These are phyloP conservation scores for Trachelus troglodyta DNA, from an alignment of 2,888 invertebrate species.

Conservation along the genomic window DNA sequence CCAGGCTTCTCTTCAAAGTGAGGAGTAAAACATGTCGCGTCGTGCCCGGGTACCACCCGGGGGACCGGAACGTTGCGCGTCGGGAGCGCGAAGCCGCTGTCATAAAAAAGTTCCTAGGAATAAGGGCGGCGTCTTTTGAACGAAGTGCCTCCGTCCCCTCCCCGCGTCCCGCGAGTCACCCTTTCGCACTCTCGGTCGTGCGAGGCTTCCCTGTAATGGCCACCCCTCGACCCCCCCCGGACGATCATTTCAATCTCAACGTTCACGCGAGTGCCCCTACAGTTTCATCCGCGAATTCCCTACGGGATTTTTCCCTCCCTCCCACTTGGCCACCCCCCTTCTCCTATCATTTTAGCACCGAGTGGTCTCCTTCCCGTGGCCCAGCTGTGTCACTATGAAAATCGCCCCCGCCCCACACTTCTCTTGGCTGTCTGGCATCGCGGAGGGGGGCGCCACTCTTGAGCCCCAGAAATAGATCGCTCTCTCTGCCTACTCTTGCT, in stretches of 20 bases:
- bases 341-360: background rate
- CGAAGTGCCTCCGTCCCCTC: background rate
- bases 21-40: conserved; percentile 4
- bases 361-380: background rate
- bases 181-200: background rate
- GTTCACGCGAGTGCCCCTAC: background rate
- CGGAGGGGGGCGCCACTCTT: background rate
- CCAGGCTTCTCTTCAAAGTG: conserved; percentile 9
- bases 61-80: background rate
- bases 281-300: background rate
- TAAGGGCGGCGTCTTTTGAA: background rate
- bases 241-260: background rate
- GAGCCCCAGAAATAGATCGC: background rate
- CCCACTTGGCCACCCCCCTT: background rate
- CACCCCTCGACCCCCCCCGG: background rate
- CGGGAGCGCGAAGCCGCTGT: background rate
- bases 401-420: background rate
- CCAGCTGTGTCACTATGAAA: background rate
- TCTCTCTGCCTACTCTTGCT: background rate
- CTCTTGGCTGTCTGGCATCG: background rate
- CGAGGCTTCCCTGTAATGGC: background rate
- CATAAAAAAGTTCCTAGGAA: background rate
- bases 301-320: background rate
- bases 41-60: background rate
- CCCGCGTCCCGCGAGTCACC: background rate